Evolutionary conservation across 2,888 invertebrate species (phyloP).

Genomic region (Schrankia costaestrigalis): DNA sequence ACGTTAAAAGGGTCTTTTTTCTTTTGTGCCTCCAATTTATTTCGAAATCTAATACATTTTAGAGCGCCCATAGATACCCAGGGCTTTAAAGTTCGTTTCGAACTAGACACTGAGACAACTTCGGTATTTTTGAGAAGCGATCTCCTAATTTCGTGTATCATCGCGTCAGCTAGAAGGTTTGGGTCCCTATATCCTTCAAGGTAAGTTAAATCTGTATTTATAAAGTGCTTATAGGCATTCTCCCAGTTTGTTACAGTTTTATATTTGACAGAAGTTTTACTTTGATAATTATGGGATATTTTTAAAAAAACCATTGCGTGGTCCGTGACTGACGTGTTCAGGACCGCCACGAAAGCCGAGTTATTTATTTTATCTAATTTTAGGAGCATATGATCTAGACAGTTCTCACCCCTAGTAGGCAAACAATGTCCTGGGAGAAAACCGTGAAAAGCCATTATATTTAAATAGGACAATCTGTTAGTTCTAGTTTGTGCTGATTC

Average conservation of each 20-base stretch:
- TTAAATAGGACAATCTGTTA: background rate
- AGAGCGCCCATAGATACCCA: background rate
- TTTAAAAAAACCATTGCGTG: no score
- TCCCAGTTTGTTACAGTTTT: background rate
- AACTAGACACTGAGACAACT: background rate
- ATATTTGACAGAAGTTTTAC: background rate
- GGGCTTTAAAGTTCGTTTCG: background rate
- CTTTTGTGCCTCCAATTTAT: background rate
- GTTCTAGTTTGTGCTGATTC: no score
- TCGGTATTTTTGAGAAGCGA: background rate
- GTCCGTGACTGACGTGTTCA: no score
- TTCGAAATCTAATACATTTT: background rate
- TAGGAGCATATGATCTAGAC: background rate
- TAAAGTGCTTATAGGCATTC: background rate
- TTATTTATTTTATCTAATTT: background rate
- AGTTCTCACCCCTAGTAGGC: background rate
- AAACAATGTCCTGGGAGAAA: background rate
- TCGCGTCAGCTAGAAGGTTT: background rate
- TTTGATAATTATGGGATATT: background rate
- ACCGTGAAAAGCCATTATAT: background rate
- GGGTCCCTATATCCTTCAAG: background rate
- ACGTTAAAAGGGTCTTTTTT: background rate
- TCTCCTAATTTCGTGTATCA: background rate
- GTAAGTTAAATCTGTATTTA: background rate
- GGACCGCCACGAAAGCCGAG: background rate